phyloP scores from a whole-genome alignment of 1,140 invertebrate genomes.

The Hermetia illucens region DNA sequence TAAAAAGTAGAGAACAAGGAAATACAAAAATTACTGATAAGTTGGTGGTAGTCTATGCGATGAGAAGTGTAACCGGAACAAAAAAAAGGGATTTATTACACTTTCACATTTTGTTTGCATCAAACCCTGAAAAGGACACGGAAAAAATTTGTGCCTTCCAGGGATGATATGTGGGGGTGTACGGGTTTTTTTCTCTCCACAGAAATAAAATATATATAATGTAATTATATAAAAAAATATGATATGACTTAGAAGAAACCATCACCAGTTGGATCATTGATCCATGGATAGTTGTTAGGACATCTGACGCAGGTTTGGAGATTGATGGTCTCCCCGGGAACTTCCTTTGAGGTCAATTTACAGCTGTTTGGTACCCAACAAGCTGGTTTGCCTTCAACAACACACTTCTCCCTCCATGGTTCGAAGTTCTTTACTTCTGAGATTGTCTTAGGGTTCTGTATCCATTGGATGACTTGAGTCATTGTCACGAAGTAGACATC shows the following conservation, averaged over 20 bases:
- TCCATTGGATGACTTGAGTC: conserved; percentile 94
- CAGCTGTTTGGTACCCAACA: conserved; percentile 83
- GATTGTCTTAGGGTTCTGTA: conserved; percentile 78
- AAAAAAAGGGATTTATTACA: too few species aligned
- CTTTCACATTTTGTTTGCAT: too few species aligned
- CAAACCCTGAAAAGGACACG: too few species aligned
- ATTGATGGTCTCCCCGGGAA: conserved; percentile 84
- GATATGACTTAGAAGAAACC: conserved; percentile 63
- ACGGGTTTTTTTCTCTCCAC: too few species aligned
- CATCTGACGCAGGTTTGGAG: conserved; percentile 86
- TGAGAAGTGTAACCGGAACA: too few species aligned
- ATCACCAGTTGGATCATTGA: conserved; percentile 84
- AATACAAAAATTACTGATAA: too few species aligned
- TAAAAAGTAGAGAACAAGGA: too few species aligned
- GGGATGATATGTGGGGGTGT: too few species aligned
- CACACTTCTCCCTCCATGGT: conserved; percentile 86
- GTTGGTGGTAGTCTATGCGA: too few species aligned
- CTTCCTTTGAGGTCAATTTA: conserved; percentile 80
- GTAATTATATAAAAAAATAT: not conserved
- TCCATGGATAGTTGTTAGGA: conserved; percentile 88
- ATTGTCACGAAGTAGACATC: conserved; percentile 97
- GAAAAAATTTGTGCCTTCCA: too few species aligned
- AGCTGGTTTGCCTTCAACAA: conserved; percentile 58
- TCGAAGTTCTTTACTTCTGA: conserved; percentile 81
- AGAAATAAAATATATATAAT: too few species aligned